phyloP scores from a whole-genome alignment of 2,888 invertebrate species.

The Nomada goodeniana region DNA sequence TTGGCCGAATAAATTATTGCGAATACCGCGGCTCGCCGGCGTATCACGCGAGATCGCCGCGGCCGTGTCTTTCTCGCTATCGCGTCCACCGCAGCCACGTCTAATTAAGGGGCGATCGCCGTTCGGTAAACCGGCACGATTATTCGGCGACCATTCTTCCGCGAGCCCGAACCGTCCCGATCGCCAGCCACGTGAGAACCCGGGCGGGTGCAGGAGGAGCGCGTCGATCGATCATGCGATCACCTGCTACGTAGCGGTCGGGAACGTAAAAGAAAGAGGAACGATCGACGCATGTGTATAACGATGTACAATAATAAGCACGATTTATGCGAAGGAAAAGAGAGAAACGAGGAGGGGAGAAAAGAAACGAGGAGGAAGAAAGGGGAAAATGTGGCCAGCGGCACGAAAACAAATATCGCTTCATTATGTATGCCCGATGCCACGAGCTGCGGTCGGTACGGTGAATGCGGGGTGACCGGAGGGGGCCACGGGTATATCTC shows the following conservation, averaged over 20 bases:
- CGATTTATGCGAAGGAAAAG: background rate
- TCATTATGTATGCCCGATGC: constrained; percentile 26
- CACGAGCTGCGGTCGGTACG: constrained; percentile 15
- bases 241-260: too few species aligned
- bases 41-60: constrained; percentile 39
- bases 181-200: constrained; percentile 1
- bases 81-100: background rate
- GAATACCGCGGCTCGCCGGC: constrained; percentile 30
- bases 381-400: background rate
- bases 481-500: constrained; percentile 15
- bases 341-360: background rate
- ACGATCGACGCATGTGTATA: background rate
- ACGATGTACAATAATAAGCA: background rate
- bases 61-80: constrained; percentile 10
- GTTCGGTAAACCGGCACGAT: constrained; percentile 1
- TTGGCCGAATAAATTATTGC: constrained; percentile 66
- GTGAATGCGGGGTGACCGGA: constrained; percentile 7
- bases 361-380: background rate
- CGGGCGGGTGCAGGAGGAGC: too few species aligned
- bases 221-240: constrained; percentile 8
- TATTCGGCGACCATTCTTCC: constrained; percentile 18
- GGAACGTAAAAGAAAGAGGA: too few species aligned
- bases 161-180: background rate
- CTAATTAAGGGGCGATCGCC: constrained; percentile 27
- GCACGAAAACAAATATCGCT: constrained; percentile 27